phyloP scores from a whole-genome alignment of 2,113 vertebrate species.

The Marmota flaviventris region DNA sequence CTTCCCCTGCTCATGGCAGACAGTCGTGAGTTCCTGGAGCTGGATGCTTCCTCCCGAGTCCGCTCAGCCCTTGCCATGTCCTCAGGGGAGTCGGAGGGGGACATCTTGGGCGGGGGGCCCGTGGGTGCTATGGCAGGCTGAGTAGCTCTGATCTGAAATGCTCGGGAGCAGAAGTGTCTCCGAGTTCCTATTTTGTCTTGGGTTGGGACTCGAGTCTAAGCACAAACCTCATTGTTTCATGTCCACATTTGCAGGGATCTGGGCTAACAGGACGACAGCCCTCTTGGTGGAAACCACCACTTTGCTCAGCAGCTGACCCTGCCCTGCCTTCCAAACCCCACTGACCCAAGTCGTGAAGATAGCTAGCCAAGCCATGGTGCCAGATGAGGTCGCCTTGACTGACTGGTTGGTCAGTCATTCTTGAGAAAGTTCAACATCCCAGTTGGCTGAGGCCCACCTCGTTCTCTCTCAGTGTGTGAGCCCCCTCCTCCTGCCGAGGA shows the following conservation, averaged over 20 bases:
- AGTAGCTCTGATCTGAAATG: not conserved
- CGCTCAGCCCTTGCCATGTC: accelerated
- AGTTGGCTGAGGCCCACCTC: too few species aligned
- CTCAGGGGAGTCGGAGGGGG: not conserved
- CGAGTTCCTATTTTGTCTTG: not conserved
- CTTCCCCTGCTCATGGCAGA: too few species aligned
- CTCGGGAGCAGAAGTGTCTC: not conserved
- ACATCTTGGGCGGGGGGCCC: accelerated
- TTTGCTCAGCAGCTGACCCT: not conserved
- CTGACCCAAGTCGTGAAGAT: too few species aligned
- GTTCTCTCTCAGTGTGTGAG: not conserved
- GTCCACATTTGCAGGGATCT: too few species aligned
- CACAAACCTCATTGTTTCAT: not conserved
- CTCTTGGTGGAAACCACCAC: not conserved
- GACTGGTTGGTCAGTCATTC: not conserved
- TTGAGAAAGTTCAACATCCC: not conserved
- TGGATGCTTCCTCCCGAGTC: accelerated
- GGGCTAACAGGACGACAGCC: accelerated
- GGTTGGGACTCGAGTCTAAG: not conserved
- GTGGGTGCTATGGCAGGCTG: not conserved
- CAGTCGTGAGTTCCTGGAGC: accelerated
- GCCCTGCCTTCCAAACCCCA: not conserved
- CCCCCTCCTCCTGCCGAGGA: not conserved
- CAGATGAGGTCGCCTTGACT: not conserved
- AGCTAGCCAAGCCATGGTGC: too few species aligned